Evolutionary conservation across 2,888 invertebrate species (phyloP).

Genomic region (Melanophora roralis): DNA sequence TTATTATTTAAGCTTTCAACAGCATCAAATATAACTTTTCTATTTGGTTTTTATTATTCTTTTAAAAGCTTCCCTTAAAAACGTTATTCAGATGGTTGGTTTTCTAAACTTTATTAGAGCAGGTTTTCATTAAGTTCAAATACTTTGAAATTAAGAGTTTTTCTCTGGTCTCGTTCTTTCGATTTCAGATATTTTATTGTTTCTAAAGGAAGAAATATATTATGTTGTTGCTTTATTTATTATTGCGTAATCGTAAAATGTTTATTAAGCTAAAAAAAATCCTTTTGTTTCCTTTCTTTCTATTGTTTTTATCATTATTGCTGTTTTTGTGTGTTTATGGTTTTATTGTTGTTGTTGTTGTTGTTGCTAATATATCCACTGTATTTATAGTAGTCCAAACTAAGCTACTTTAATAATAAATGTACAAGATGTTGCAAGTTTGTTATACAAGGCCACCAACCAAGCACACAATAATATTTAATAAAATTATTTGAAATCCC

Average conservation of each 20-base stretch:
- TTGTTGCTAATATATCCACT: background rate
- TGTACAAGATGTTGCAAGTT: constrained; percentile 4
- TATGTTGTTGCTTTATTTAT: background rate
- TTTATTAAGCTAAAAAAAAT: background rate
- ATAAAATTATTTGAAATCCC: background rate
- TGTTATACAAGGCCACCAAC: background rate
- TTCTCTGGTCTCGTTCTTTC: background rate
- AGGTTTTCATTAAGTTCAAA: background rate
- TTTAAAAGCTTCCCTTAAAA: background rate
- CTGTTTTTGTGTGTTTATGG: background rate
- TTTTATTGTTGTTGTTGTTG: background rate
- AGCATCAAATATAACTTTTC: background rate
- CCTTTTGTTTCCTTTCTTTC: background rate
- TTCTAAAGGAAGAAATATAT: background rate
- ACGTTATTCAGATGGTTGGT: no score
- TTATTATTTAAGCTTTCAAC: background rate
- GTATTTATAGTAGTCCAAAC: no score
- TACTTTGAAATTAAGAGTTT: background rate
- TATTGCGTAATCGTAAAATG: background rate
- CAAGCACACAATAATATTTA: background rate
- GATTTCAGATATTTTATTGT: background rate
- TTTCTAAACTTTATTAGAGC: background rate
- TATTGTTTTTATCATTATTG: background rate
- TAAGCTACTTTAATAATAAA: constrained; percentile 11
- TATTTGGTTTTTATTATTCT: constrained; percentile 14